Conservation (phyloP, 2,113 vertebrate species). For the Neogale vison region DNA sequence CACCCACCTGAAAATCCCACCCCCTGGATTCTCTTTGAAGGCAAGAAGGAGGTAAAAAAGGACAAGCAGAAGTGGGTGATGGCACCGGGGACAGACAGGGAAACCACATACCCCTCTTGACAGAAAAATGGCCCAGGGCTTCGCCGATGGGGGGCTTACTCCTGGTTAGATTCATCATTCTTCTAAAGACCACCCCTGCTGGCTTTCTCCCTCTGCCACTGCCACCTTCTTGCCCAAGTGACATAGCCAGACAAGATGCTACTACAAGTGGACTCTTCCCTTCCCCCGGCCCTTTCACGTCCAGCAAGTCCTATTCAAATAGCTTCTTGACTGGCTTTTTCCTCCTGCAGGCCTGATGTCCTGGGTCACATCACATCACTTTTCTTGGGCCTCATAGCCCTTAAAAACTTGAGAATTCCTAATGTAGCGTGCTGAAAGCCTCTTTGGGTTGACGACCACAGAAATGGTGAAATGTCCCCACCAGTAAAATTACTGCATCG, state of each 20-base stretch:
- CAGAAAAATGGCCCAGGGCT: not conserved
- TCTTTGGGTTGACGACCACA: not conserved
- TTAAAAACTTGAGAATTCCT: not conserved
- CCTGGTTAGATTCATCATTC: not conserved
- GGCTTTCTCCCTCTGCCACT: not conserved
- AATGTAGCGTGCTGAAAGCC: no score
- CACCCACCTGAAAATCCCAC: constrained; percentile 70
- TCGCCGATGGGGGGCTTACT: accelerated
- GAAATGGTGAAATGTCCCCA: not conserved
- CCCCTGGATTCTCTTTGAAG: constrained; percentile 58
- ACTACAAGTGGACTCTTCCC: not conserved
- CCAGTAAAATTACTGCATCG: no score
- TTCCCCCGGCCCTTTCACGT: not conserved
- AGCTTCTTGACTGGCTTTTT: not conserved
- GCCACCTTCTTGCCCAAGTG: not conserved
- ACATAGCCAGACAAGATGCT: not conserved
- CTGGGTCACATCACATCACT: not conserved
- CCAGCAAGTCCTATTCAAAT: not conserved
- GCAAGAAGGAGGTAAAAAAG: constrained; percentile 46
- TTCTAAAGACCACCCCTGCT: not conserved
- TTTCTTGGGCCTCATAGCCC: not conserved
- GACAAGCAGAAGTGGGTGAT: not conserved
- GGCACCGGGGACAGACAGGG: not conserved
- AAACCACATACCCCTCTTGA: not conserved
- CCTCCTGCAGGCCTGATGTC: not conserved